phyloP scores from a whole-genome alignment of 2,113 vertebrate species.

The Strigops habroptila region DNA sequence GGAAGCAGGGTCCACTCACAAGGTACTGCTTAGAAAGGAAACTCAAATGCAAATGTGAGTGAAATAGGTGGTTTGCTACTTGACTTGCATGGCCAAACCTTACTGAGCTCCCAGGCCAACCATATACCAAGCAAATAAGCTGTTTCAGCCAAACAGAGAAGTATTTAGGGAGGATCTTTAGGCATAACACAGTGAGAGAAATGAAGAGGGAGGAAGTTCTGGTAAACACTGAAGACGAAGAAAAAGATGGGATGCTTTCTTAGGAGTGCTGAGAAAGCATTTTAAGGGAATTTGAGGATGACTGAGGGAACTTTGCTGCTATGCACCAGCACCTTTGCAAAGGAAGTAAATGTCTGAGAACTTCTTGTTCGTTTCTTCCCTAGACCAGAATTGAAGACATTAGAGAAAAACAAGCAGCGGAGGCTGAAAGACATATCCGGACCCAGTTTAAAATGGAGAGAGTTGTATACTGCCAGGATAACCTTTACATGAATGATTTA shows the following conservation, averaged over 20 bases:
- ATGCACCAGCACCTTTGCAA: not conserved
- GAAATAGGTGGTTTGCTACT: not conserved
- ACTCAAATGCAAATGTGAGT: not conserved
- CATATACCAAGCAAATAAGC: not conserved
- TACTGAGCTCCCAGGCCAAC: not conserved
- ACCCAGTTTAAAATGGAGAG: constrained; percentile 88
- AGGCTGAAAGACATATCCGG: constrained; percentile 70
- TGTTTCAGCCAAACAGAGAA: not conserved
- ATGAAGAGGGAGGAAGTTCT: not conserved
- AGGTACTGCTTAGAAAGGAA: not conserved
- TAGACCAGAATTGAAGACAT: constrained; percentile 80
- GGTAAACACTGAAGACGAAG: not conserved
- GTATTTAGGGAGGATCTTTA: not conserved
- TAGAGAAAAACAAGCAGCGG: constrained; percentile 51
- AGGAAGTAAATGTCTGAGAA: not conserved
- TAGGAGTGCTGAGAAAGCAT: not conserved
- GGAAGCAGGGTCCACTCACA: not conserved
- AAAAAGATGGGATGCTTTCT: not conserved
- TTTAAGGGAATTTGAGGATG: not conserved
- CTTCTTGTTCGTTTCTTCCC: not conserved
- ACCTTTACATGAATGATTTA: constrained; percentile 62
- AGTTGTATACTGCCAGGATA: constrained; percentile 84
- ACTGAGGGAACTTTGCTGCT: not conserved
- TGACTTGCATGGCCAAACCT: not conserved
- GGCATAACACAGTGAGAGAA: not conserved